Evolutionary conservation across 2,888 invertebrate genomes (phyloP), one percentile per base, ranked within the genome.

Genomic region (Parnassius smintheus): DNA sequence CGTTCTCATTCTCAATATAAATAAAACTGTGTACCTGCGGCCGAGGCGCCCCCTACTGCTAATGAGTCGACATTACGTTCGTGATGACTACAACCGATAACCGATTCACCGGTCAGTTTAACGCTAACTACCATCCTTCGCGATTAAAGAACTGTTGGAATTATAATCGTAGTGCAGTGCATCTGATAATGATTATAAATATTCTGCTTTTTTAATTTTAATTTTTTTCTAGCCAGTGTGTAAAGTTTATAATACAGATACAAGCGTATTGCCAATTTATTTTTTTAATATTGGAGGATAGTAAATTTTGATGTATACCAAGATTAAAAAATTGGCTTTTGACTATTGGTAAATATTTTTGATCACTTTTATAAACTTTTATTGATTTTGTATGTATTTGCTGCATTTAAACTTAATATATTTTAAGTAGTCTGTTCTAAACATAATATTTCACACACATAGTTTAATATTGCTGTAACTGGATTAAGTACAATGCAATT

Each of bases 11-110:
- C 75, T 72, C 72, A 75, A 73, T 80, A 83, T 88, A 86, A 87
- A 85, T 87, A 86, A 84, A 53, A 75, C 75, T 69, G 66, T 68
- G 75, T 86, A 84, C 86, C 84, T 86, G 82, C 73, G 69, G 67
- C 71, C 69, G 68, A 64, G 74, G 78, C 81, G 77, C 83, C 85
- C 84, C 82, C 83, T 76, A 76, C 77, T 69, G 82, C 78, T 87
- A 86, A 87, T 86, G 85, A 86, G 85, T 74, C 75, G 74, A 77
- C 78, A 80, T 75, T 75, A 72, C 72, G 63, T 56, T 53, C 60
- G 65, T 62, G 59, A 66, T 66, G 65, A 67, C 65, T 61, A 68
- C 59, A 66, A 62, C 59, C 64, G 56, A 62, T 62, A 45, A 56
- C 49, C 49, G 49, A 61, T 61, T 57, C 53, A 44, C 62, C 54